These are phyloP conservation scores for Prorops nasuta DNA, from an alignment of 1,140 invertebrate species.

Conservation along the genomic window DNA sequence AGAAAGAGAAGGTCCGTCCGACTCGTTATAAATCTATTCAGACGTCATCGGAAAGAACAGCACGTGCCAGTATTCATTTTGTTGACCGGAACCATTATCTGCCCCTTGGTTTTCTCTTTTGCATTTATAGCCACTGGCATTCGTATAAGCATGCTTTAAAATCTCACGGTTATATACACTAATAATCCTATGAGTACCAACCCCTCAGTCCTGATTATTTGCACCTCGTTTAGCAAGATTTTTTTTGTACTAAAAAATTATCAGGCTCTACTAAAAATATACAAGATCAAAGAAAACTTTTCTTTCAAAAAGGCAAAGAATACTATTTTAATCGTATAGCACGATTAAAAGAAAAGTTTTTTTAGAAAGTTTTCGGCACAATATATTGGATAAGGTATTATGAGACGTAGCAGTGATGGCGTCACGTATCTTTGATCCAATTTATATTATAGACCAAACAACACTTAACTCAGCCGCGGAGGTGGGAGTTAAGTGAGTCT, in stretches of 20 bases:
- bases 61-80: constrained; percentile 54
- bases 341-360: no score
- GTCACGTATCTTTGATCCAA: constrained; percentile 57
- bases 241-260: no score
- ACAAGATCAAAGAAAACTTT: no score
- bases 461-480: no score
- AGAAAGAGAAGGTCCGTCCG: constrained; percentile 28
- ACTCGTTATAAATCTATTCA: constrained; percentile 59
- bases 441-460: constrained; percentile 32
- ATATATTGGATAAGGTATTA: no score
- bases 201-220: constrained; percentile 25
- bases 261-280: no score
- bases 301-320: no score
- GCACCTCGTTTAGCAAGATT: no score
- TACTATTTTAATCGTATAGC: no score
- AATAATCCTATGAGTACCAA: constrained; percentile 41
- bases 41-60: constrained; percentile 47
- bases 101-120: constrained; percentile 17
- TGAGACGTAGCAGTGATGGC: no score
- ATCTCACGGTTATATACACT: constrained; percentile 47
- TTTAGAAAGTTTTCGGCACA: no score
- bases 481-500: no score
- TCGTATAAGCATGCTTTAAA: constrained; percentile 39
- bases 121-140: constrained; percentile 26
- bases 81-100: constrained; percentile 49